phyloP scores from a whole-genome alignment of 1,140 invertebrate genomes.

The Apis dorsata region DNA sequence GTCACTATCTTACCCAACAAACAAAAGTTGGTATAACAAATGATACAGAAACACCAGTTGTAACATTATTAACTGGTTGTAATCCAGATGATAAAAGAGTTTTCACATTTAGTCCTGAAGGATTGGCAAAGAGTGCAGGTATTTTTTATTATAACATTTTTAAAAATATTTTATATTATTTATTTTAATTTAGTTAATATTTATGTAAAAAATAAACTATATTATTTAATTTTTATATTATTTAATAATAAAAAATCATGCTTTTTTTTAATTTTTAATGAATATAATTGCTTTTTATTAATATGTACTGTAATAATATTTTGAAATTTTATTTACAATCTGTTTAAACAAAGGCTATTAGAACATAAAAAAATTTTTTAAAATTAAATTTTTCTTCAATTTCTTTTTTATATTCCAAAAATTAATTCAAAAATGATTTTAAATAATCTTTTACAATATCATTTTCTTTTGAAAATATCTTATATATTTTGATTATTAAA shows the following conservation, averaged over 20 bases:
- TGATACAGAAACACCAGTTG: constrained; percentile 79
- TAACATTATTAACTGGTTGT: constrained; percentile 82
- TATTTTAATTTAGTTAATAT: not conserved
- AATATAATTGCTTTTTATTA: too few relatives aligned
- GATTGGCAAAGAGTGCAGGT: constrained; percentile 82
- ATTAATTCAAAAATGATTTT: not conserved
- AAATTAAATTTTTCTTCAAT: too few relatives aligned
- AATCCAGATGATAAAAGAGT: constrained; percentile 71
- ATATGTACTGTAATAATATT: too few relatives aligned
- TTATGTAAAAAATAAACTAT: too few relatives aligned
- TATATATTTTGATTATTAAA: not conserved
- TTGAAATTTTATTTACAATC: not conserved
- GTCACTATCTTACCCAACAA: constrained; percentile 85
- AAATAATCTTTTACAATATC: not conserved
- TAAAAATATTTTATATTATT: not conserved
- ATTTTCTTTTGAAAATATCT: not conserved
- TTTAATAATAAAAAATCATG: too few relatives aligned
- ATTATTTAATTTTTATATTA: too few relatives aligned
- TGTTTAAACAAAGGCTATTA: too few relatives aligned
- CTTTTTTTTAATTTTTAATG: too few relatives aligned
- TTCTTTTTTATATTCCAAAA: too few relatives aligned
- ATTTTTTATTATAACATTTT: not conserved
- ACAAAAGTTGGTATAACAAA: constrained; percentile 79
- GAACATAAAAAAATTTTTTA: too few relatives aligned
- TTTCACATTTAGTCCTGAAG: constrained; percentile 77